Conservation (phyloP, 2,888 invertebrate species). For the Peribatodes rhomboidaria region DNA sequence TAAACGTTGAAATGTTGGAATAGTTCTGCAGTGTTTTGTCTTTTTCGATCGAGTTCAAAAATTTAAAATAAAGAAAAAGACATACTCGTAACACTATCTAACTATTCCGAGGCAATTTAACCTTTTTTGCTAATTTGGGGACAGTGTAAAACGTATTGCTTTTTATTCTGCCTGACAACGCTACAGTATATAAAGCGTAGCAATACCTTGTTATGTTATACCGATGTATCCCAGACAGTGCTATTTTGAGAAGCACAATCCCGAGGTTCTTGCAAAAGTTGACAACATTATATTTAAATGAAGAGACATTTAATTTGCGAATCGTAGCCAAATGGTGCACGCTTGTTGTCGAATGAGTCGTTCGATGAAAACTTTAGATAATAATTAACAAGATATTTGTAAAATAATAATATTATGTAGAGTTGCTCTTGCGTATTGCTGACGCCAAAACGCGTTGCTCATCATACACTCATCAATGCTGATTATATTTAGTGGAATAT, state of each 20-base stretch:
- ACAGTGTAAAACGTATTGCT: too few species aligned
- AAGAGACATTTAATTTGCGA: conserved; percentile 25
- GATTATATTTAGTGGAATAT: neutral
- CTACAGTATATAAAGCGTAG: neutral
- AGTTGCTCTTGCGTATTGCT: neutral
- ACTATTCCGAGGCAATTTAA: too few species aligned
- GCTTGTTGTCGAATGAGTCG: conserved; percentile 17
- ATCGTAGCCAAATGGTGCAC: conserved; percentile 20
- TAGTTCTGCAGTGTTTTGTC: too few species aligned
- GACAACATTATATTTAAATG: conserved; percentile 21
- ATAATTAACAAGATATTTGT: conserved; percentile 1
- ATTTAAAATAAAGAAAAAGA: too few species aligned
- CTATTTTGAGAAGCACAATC: conserved; percentile 24
- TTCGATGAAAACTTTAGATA: conserved; percentile 3
- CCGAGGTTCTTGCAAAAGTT: conserved; percentile 18
- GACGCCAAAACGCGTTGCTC: neutral
- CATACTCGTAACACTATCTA: too few species aligned
- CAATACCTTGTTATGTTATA: conserved; percentile 8
- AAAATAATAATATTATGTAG: neutral
- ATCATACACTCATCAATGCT: too few species aligned
- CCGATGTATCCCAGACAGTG: conserved; percentile 12
- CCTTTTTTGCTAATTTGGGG: too few species aligned
- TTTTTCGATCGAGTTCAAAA: too few species aligned
- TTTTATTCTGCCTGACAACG: too few species aligned
- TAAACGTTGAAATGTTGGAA: too few species aligned